A percentile compares a stretch with the other conserved stretches of the same genome.
phyloP scores from a whole-genome alignment of 2,113 vertebrate genomes.

The Chionomys nivalis region DNA sequence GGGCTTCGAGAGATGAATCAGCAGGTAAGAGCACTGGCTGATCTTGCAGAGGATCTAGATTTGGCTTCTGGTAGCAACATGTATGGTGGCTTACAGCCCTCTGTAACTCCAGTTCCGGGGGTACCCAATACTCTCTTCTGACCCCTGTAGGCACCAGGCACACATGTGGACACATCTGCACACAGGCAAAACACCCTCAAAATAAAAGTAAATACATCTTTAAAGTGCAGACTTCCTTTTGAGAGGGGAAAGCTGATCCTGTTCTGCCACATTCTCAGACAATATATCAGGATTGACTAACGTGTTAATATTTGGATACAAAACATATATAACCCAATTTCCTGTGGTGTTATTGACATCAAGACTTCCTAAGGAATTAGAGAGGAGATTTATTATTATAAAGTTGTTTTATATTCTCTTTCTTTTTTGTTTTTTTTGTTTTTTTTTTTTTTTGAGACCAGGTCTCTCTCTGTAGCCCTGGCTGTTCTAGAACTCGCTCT shows the following conservation, averaged over 20 bases:
- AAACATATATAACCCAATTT: neutral
- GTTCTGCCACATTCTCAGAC: neutral
- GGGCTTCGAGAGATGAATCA: neutral
- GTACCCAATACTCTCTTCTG: neutral
- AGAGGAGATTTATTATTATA: slow-evolving; percentile 28
- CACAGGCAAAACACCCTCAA: neutral
- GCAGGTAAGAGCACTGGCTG: neutral
- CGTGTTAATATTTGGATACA: neutral
- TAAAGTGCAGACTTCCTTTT: neutral
- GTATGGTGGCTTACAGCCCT: neutral
- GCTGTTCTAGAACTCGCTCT: neutral
- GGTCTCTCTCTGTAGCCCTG: neutral
- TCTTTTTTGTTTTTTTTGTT: neutral
- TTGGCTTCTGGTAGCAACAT: neutral
- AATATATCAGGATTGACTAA: slow-evolving; percentile 14
- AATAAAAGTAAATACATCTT: neutral
- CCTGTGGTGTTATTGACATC: neutral
- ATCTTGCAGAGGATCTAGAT: neutral
- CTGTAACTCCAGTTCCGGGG: neutral
- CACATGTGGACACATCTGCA: neutral
- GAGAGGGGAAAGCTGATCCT: neutral
- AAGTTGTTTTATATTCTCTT: slow-evolving; percentile 24
- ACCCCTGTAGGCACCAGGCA: neutral
- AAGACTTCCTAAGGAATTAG: neutral
- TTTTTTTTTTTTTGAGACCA: neutral